These are phyloP conservation scores for Syngnathus typhle DNA, from an alignment of 2,113 vertebrate genomes.

Conservation along the genomic window DNA sequence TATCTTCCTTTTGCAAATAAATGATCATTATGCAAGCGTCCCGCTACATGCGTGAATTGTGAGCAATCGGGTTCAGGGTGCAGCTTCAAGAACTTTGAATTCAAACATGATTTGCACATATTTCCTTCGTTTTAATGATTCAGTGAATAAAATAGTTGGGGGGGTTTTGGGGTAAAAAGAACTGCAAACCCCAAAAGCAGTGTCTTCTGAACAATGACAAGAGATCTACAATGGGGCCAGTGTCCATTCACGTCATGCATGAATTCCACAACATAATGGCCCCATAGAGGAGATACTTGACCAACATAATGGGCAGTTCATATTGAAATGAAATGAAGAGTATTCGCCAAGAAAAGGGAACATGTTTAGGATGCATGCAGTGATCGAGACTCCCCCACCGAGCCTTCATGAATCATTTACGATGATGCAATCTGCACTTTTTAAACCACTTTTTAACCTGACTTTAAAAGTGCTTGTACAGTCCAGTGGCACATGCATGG, in stretches of 20 bases:
- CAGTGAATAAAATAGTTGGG: not conserved
- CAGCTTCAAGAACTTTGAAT: not conserved
- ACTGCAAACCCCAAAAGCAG: not conserved
- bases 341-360: not conserved
- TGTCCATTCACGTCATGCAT: not conserved
- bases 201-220: not conserved
- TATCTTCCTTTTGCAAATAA: slow-evolving; percentile 19
- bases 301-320: not conserved
- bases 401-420: not conserved
- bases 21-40: not conserved
- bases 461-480: not conserved
- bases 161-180: not conserved
- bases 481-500: not conserved
- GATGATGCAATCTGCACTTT: not conserved
- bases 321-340: not conserved
- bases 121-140: not conserved
- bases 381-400: not conserved
- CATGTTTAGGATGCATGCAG: not conserved
- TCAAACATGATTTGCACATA: not conserved
- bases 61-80: not conserved
- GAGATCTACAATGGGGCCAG: not conserved
- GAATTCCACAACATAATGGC: not conserved
- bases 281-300: not conserved
- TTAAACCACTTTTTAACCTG: not conserved
- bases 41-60: not conserved